These are phyloP conservation scores for Somateria mollissima DNA, from an alignment of 2,797 vertebrate genomes.

Conservation along the genomic window DNA sequence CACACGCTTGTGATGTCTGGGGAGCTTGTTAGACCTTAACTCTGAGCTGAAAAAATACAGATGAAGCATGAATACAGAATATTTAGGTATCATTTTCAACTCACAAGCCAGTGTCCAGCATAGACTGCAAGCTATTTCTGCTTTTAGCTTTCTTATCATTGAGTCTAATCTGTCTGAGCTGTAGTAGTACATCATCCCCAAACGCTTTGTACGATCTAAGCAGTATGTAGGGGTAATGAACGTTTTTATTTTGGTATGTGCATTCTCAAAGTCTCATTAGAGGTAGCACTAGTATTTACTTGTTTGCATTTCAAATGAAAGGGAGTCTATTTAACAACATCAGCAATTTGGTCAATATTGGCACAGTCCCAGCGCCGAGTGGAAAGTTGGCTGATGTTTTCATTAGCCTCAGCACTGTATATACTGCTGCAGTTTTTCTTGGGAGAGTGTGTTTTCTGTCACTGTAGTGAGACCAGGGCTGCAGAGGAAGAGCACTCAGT, in stretches of 20 bases:
- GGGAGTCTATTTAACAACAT: not conserved
- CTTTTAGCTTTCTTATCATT: not conserved
- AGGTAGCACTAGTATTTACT: slow-evolving; percentile 38
- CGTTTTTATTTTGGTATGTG: not conserved
- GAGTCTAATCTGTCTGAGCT: not conserved
- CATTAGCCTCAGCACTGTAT: not conserved
- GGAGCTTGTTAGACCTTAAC: not conserved
- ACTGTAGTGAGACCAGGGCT: not conserved
- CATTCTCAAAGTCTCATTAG: not conserved
- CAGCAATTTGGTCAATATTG: not conserved
- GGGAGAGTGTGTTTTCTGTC: not conserved
- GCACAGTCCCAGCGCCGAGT: not conserved
- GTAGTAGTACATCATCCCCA: not conserved
- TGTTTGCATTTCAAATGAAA: slow-evolving; percentile 41
- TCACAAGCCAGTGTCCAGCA: not conserved
- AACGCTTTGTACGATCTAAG: not conserved
- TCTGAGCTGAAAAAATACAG: not conserved
- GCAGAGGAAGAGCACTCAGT: not conserved
- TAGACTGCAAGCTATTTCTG: not conserved
- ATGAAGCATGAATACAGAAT: not conserved
- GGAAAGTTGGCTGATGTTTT: slow-evolving; percentile 11
- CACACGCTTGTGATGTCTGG: not conserved
- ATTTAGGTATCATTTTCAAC: not conserved
- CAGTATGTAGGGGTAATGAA: not conserved
- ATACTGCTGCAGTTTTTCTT: not conserved